Evolutionary conservation across 2,888 invertebrate genomes (phyloP).

Genomic region (Latrodectus elegans): DNA sequence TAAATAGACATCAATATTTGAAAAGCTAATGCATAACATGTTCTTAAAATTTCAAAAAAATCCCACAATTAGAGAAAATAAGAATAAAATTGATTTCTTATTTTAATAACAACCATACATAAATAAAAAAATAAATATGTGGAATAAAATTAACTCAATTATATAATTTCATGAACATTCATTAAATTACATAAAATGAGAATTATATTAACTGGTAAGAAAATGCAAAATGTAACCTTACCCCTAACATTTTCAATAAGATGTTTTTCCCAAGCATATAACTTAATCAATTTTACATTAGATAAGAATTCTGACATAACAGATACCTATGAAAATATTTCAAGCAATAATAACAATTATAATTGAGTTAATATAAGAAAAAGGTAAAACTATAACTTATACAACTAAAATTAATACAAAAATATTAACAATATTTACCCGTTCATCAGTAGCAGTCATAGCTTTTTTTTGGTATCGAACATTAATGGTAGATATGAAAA

Average conservation of each 20-base stretch:
- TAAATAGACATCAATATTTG: no score
- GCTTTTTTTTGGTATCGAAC: constrained; percentile 75
- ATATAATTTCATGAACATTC: no score
- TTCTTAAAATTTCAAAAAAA: no score
- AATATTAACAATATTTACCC: constrained; percentile 72
- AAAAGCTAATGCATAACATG: no score
- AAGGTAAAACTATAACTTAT: neutral
- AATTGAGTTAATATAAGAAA: neutral
- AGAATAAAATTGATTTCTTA: neutral
- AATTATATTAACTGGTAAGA: neutral
- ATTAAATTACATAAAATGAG: neutral
- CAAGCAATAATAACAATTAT: neutral
- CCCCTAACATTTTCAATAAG: constrained; percentile 78
- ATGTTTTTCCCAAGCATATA: constrained; percentile 81
- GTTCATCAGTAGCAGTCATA: constrained; percentile 74
- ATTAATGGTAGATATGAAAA: constrained; percentile 75
- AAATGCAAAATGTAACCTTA: constrained; percentile 59
- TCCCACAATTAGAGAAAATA: neutral
- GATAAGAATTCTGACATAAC: constrained; percentile 79
- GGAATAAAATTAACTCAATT: no score
- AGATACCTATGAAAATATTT: constrained; percentile 74
- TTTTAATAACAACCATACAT: neutral
- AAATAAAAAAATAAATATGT: neutral
- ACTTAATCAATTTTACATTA: constrained; percentile 80
- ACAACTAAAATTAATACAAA: neutral